These are phyloP conservation scores for Tyrannus savana DNA, from an alignment of 2,113 vertebrate genomes.

Conservation along the genomic window DNA sequence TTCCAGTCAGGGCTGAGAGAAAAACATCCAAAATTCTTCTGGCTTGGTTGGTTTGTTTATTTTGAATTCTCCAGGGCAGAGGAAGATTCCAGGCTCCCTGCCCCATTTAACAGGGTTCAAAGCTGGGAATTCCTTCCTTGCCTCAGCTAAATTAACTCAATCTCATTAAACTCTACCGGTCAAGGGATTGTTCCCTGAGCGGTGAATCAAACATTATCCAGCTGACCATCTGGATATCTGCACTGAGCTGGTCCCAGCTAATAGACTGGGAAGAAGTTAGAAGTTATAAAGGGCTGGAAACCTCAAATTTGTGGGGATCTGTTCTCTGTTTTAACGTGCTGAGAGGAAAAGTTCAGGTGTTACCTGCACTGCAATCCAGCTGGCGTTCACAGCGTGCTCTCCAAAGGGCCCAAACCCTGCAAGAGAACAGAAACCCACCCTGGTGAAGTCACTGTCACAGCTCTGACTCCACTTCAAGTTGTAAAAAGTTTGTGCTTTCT, in stretches of 20 bases:
- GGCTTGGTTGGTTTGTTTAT: not conserved
- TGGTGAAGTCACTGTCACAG: not conserved
- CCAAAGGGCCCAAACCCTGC: constrained; percentile 83
- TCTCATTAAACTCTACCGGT: not conserved
- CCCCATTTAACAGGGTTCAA: not conserved
- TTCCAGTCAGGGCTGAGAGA: not conserved
- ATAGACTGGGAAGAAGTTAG: not conserved
- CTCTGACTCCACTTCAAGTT: no score
- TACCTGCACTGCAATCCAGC: constrained; percentile 86
- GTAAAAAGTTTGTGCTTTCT: not conserved
- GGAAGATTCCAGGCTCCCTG: constrained; percentile 1
- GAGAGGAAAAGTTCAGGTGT: not conserved
- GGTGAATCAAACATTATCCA: not conserved
- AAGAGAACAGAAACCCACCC: constrained; percentile 4
- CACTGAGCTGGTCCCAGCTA: not conserved
- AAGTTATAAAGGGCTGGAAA: not conserved
- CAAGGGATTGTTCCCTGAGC: not conserved
- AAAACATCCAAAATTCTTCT: not conserved
- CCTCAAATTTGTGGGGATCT: fast-evolving
- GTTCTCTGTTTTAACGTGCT: not conserved
- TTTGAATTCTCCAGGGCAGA: not conserved
- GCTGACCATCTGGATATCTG: not conserved
- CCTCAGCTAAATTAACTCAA: not conserved
- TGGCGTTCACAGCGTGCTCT: constrained; percentile 80
- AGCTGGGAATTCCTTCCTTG: not conserved